Base-by-base conservation (phyloP, 2,888 invertebrate genomes). In the Beris morrisii region DNA sequence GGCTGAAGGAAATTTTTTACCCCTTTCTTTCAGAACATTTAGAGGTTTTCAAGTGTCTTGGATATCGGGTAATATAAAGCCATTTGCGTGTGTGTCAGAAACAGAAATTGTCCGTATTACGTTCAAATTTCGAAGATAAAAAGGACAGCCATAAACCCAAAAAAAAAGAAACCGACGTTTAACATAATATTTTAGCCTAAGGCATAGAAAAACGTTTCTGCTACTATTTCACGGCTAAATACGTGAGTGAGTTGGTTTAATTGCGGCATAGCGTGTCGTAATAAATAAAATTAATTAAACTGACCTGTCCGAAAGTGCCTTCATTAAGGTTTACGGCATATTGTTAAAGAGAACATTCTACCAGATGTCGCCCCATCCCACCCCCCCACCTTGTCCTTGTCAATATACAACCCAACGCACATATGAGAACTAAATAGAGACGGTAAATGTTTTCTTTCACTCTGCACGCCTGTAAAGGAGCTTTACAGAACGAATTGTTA, bases 261-360 rank as follows among this genome's bases (percentile, higher is more conserved):
- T 59, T 59, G 59, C 50, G 59, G 59, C 48, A 59, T 59, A 50
- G 59, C 59, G 59, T 59, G 59, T 48, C 59, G 59, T 59, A 59
- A 59, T 59, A 59, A 59, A 59, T 59, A 59, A 59, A 59, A 59
- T 59, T 59, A 59, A 59, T 59, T 59, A 59, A 59, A 59, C 59
- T 59, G 59, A 48, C 59, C 59, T 59, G 59, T 59, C 59, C 59
- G 59, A 59, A 59, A 59, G 46, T 48, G 59, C 59, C 59, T 59
- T 59, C 59, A 59, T 59, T 59, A 59, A 13, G 59, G 48, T 59
- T 59, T 59, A 59, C 59, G 59, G 50, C 32, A 48, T 48, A 59
- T 59, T 59, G 48, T 59, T 59, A 59, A 46, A 59, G 28, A 31
- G 50, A 59, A 59, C 48, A 59, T 59, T 32, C 13, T 9, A 12